A percentile compares a stretch with the other conserved stretches of the same genome.
Evolutionary conservation across 1,140 invertebrate genomes (phyloP).

Genomic region (Danaus plexippus): DNA sequence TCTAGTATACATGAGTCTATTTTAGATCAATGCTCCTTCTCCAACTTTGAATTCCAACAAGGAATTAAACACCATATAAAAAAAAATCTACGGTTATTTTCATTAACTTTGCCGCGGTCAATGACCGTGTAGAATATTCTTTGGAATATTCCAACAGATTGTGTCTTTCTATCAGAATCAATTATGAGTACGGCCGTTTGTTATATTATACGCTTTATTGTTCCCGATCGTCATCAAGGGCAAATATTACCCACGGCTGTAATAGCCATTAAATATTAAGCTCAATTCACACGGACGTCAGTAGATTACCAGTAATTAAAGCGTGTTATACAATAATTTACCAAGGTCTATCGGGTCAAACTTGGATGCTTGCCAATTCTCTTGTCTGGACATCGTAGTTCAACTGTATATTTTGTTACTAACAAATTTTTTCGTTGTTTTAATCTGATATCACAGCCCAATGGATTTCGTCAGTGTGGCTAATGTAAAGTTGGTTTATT

Average conservation of each 20-base stretch:
- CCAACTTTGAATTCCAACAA: no score
- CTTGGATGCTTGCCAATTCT: conserved; percentile 31
- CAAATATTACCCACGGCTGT: conserved; percentile 12
- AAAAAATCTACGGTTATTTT: neutral
- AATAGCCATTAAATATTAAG: conserved; percentile 17
- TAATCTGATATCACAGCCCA: conserved; percentile 14
- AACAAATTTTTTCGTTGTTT: conserved; percentile 18
- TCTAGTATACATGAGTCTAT: no score
- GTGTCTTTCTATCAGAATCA: no score
- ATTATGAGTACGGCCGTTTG: no score
- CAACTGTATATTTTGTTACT: conserved; percentile 18
- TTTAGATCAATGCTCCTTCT: no score
- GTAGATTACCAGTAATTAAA: conserved; percentile 34
- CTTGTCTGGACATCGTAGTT: conserved; percentile 25
- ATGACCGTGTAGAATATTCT: no score
- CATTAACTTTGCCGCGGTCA: no score
- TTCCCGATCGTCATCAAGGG: conserved; percentile 11
- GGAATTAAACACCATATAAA: neutral
- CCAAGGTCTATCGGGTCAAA: conserved; percentile 32
- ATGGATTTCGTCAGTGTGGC: conserved; percentile 17
- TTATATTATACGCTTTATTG: no score
- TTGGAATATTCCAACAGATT: no score
- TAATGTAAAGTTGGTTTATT: conserved; percentile 17
- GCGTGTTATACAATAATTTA: conserved; percentile 32
- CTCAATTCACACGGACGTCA: conserved; percentile 17